Evolutionary conservation across 2,797 vertebrate species (phyloP).

Genomic region (Crenuchus spilurus): DNA sequence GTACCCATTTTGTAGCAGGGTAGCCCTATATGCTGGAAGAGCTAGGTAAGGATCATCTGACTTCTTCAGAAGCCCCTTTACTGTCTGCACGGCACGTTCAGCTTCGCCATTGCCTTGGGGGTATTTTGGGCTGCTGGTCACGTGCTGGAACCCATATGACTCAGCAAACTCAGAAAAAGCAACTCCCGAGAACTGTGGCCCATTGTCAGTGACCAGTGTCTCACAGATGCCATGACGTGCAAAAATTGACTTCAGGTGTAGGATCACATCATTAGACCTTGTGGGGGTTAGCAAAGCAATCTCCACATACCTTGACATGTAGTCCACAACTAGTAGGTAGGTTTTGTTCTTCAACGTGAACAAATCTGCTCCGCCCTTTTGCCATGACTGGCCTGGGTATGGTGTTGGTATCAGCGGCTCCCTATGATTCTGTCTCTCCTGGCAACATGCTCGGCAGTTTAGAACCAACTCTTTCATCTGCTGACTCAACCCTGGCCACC

Average conservation of each 20-base stretch:
- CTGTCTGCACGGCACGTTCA: background rate
- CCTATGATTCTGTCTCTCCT: constrained; percentile 27
- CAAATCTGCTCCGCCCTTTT: too few relatives aligned
- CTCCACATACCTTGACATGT: constrained; percentile 43
- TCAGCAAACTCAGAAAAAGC: background rate
- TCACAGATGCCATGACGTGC: background rate
- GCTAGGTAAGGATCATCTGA: background rate
- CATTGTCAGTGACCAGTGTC: background rate
- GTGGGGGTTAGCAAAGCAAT: constrained; percentile 9
- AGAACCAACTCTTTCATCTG: constrained; percentile 26
- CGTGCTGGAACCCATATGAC: background rate
- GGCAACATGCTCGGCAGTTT: constrained; percentile 28
- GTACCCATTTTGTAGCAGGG: background rate
- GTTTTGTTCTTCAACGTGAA: too few relatives aligned
- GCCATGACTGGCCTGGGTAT: too few relatives aligned
- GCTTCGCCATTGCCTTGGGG: constrained; percentile 4
- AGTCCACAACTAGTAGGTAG: too few relatives aligned
- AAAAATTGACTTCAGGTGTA: constrained; percentile 6
- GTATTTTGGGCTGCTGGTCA: constrained; percentile 15
- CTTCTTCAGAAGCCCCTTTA: constrained; percentile 28
- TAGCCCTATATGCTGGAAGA: constrained; percentile 18
- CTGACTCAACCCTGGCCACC: constrained; percentile 25
- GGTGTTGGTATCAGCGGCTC: constrained; percentile 20
- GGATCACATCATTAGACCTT: constrained; percentile 28
- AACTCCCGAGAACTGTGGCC: background rate